Base-by-base conservation (phyloP, 2,113 vertebrate species). In the Acanthisitta chloris region DNA sequence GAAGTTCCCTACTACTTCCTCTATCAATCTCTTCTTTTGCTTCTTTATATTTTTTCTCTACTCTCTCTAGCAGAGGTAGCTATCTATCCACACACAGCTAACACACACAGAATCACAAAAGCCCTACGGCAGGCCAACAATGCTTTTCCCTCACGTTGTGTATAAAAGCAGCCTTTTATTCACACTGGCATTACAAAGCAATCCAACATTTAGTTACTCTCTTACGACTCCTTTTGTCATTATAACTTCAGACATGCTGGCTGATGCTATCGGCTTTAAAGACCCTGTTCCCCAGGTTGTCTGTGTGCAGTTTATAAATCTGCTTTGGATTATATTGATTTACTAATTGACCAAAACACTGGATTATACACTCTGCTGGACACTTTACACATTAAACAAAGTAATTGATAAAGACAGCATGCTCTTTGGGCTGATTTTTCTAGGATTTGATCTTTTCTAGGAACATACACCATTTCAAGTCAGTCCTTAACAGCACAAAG, bases 291-390 rank as follows among this genome's bases (percentile, higher is more conserved):
- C 92, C 88, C 51, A 71, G 79, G 90, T 81, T 74, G 80, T 14
- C 90, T 46, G 28, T 14, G 31, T n/a, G 65, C 59, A 61, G 92
- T 94, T 95, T 94, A 94, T 90, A 93, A 92, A 85, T 88, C 90
- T 96, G 90, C 76, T 92, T 88, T 84, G 90, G 93, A 96, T 92
- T 97, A 94, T 73, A 95, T 90, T 64, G 94, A 94, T 94, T 94
- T 78, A 86, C 82, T 96, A 96, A 96, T 96, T 90, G 86, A 96
- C 76, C 77, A 91, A 97, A 96, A 96, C 84, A 90, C 92, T 94
- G 88, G 96, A 92, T 95, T 96, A 95, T 81, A 94, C 80, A 88
- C 93, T 96, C 96, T 92, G 92, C 84, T 94, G 93, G 96, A 90
- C 86, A 54, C 40, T 80, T 88, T 21, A 49, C 31, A 48, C 62